Evolutionary conservation across 2,888 invertebrate genomes (phyloP), one percentile per base, ranked within the genome.

Genomic region (Platycheirus rosarum): DNA sequence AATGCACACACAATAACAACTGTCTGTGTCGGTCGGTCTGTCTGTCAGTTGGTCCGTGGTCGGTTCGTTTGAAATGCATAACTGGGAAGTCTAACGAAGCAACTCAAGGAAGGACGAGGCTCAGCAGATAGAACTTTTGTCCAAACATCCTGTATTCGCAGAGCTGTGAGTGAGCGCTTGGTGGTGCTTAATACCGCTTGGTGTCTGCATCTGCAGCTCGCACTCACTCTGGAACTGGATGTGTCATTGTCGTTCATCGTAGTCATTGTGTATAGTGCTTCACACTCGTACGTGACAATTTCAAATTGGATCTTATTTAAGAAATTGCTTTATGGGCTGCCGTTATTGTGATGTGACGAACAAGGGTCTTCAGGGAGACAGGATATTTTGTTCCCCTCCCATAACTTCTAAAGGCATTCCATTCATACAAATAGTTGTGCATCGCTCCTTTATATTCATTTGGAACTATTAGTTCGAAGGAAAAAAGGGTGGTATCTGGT

Each of bases 241-340:
- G 71, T 62, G 60, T 60, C 16, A 11, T 53, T 14, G 55, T 37
- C 23, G 35, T 40, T 4, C 23, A 48, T 20, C 23, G 11, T 20
- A 2, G n/a, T 46, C 1, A 8, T 32, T 32, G 29, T 32, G 49
- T 66, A 57, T 63, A 57, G 68, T 55, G 66, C 37, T 63, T 55
- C 62, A 60, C 53, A 80, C 63, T 55, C 55, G 75, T 70, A 80
- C 80, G 80, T 80, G 80, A 80, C 70, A 76, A 70, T 76, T 76
- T 70, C 70, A 66, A 80, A 80, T 80, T 80, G 70, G 80, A 80
- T 80, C 76, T 70, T 66, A 60, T 80, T 80, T 55, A 76, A 57
- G 76, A 66, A 29, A 70, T 65, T 65, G 65, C 46, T 40, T 13
- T 32, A 9, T 55, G 57, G 37, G 69, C 42, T 60, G 26, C 53